Conservation (phyloP, 2,888 invertebrate species). For the Proisotoma minuta region DNA sequence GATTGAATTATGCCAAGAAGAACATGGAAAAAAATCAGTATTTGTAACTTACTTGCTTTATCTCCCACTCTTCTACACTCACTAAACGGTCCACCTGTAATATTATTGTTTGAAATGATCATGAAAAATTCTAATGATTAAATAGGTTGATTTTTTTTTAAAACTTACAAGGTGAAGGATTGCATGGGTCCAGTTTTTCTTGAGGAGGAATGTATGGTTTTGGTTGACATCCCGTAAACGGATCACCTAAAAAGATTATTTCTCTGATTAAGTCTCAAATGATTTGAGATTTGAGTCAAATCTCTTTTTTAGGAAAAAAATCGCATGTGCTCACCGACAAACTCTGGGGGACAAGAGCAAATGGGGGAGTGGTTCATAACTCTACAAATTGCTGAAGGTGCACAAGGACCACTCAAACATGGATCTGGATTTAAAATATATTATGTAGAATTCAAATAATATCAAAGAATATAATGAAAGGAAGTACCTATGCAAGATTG, state of each 20-base stretch:
- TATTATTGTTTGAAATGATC: background rate
- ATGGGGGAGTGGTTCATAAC: slow-evolving; percentile 75
- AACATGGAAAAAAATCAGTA: too few relatives aligned
- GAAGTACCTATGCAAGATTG: slow-evolving; percentile 84
- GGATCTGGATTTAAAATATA: too few relatives aligned
- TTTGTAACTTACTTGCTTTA: slow-evolving; percentile 54
- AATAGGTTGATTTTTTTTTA: background rate
- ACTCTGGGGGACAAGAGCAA: slow-evolving; percentile 60
- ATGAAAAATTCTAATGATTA: background rate
- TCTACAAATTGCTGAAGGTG: slow-evolving; percentile 69
- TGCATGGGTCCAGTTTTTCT: slow-evolving; percentile 45
- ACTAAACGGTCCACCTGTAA: slow-evolving; percentile 57
- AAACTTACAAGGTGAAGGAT: slow-evolving; percentile 46
- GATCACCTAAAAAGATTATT: slow-evolving; percentile 24
- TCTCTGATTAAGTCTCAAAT: background rate
- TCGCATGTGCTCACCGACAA: background rate
- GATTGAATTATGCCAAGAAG: too few relatives aligned
- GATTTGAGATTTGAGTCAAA: background rate
- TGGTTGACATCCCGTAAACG: slow-evolving; percentile 13
- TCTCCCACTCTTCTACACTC: slow-evolving; percentile 61
- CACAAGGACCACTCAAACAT: slow-evolving; percentile 66
- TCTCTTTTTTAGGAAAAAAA: background rate
- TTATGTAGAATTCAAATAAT: too few relatives aligned
- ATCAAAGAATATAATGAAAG: too few relatives aligned
- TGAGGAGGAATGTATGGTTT: background rate